Conservation (phyloP, 1,140 invertebrate species). For the Pinna nobilis region DNA sequence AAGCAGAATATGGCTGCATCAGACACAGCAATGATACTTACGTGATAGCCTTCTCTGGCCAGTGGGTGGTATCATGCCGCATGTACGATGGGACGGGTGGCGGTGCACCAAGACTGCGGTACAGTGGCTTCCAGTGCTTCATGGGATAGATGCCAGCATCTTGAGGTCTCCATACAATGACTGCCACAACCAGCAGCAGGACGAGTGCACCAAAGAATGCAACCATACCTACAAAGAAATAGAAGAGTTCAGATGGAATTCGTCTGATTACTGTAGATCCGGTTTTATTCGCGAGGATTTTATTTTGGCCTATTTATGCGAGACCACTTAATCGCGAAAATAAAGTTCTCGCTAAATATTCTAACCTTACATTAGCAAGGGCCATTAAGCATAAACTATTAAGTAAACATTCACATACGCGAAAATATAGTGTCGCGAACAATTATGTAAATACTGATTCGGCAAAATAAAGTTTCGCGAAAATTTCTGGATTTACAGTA, state of each 20-base stretch:
- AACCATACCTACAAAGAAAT: conserved; percentile 59
- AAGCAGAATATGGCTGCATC: too few relatives aligned
- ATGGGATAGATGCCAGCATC: conserved; percentile 71
- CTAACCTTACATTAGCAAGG: too few relatives aligned
- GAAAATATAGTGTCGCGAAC: too few relatives aligned
- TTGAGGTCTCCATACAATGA: conserved; percentile 69
- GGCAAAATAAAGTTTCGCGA: too few relatives aligned
- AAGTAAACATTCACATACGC: too few relatives aligned
- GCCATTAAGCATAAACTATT: too few relatives aligned
- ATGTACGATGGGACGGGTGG: conserved; percentile 66
- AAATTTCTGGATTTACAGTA: too few relatives aligned
- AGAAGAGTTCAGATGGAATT: not conserved
- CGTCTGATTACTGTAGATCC: conserved; percentile 6
- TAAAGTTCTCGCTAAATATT: too few relatives aligned
- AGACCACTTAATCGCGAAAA: too few relatives aligned
- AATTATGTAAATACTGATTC: too few relatives aligned
- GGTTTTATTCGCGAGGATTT: too few relatives aligned
- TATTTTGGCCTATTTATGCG: too few relatives aligned
- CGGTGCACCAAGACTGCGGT: conserved; percentile 67
- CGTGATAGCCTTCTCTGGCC: conserved; percentile 54
- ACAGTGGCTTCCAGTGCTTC: conserved; percentile 71
- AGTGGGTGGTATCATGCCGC: conserved; percentile 65
- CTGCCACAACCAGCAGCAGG: conserved; percentile 63
- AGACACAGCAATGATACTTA: not conserved
- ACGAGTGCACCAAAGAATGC: conserved; percentile 63